Conservation (phyloP, 2,113 vertebrate species). For the Electrona antarctica region DNA sequence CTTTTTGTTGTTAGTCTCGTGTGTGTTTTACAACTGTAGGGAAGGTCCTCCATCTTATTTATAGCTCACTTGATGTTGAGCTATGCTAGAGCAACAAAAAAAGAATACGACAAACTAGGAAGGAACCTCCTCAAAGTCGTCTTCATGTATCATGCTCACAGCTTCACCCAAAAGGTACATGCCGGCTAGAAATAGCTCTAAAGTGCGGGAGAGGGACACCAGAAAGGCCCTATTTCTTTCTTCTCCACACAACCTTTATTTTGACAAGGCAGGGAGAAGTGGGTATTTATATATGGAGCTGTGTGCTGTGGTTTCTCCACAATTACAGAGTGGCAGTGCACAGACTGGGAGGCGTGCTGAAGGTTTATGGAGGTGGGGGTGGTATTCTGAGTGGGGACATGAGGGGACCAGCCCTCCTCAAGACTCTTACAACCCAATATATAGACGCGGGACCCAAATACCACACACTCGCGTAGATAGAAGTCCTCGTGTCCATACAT, state of each 20-base stretch:
- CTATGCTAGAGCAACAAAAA: conserved; percentile 1
- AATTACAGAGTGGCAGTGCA: conserved; percentile 82
- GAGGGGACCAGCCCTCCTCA: conserved; percentile 68
- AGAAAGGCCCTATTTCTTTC: conserved; percentile 64
- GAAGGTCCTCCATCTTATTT: conserved; percentile 26
- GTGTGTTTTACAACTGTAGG: conserved; percentile 32
- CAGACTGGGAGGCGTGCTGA: conserved; percentile 77
- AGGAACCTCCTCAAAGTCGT: conserved; percentile 34
- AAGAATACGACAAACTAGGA: background rate
- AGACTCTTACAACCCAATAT: conserved; percentile 54
- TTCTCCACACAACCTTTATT: conserved; percentile 78
- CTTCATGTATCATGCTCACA: conserved; percentile 44
- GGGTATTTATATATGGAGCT: conserved; percentile 83
- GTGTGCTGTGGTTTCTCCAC: conserved; percentile 81
- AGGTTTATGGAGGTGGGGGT: conserved; percentile 69
- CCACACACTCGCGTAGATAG: conserved; percentile 15
- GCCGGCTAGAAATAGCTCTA: conserved; percentile 65
- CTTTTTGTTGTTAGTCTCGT: conserved; percentile 21
- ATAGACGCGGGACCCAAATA: conserved; percentile 23
- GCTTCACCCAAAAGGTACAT: conserved; percentile 63
- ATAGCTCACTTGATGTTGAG: conserved; percentile 49
- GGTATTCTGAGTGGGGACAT: conserved; percentile 45
- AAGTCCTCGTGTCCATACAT: background rate
- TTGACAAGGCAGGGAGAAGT: conserved; percentile 79
- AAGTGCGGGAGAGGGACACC: conserved; percentile 64